Base-by-base conservation (phyloP, 2,113 vertebrate genomes). In the Ochotona curzoniae region DNA sequence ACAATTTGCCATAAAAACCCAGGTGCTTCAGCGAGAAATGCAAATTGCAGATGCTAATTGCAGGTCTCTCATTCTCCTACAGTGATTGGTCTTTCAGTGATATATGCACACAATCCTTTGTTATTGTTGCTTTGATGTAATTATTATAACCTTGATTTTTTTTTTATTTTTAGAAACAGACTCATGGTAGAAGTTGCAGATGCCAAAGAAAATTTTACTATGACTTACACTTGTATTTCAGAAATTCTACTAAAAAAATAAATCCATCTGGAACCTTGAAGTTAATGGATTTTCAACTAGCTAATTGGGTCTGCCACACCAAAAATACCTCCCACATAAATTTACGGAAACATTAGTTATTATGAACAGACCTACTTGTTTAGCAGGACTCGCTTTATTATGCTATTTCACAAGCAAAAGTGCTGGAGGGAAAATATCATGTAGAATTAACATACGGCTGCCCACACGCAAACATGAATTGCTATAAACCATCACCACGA, bases 241-340 rank as follows among this genome's bases (percentile, higher is more conserved):
- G 93, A 95, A 95, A 96, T 95, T 96, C 91, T 93, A 64, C 92
- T 90, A 96, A 88, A 94, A 94, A 44, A 3, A 44, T 44, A 44
- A 44, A 95, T 93, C 69, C 88, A 96, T 92, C 93, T 0, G 71
- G 95, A 97, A 73, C 47, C 82, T 96, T 90, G 85, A 92, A 95
- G 89, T 94, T 91, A 94, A 93, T 96, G 95, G 83, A 84, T 96
- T 96, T 97, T 91, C 76, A 95, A 83, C 64, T 90, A 89, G 95
- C 96, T 94, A 96, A 86, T 86, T 85, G 93, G 67, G 61, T 76
- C 60, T 21, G 25, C 76, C 95, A 90, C 25, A 89, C 73, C 47
- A 26, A 96, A 44, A 96, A 92, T 94, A 86, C 74, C 90, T 67
- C 63, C 92, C 23, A 26, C 89, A 74, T 57, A 93, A 96, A 78